A percentile compares a stretch with the other conserved stretches of the same genome.
These are phyloP conservation scores for Diacarnus erythraeanus DNA, from an alignment of 37 sponge, comb jelly and placozoan species.

Conservation along the genomic window DNA sequence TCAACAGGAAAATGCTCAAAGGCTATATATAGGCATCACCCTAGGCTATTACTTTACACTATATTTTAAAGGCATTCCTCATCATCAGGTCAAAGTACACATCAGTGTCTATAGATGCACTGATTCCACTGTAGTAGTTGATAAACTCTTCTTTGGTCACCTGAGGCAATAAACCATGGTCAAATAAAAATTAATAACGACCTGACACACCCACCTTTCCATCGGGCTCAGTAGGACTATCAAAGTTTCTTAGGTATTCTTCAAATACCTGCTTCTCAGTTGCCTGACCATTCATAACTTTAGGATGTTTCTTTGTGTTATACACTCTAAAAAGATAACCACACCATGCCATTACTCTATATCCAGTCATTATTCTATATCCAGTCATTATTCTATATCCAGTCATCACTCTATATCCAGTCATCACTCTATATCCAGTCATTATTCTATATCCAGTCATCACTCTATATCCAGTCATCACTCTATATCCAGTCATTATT, in stretches of 20 bases:
- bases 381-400: too few species aligned
- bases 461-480: too few species aligned
- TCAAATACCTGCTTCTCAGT: slow-evolving; percentile 89
- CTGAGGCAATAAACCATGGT: slow-evolving; percentile 32
- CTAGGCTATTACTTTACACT: too few species aligned
- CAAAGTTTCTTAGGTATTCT: slow-evolving; percentile 84
- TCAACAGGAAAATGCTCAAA: too few species aligned
- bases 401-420: too few species aligned
- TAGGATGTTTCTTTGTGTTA: slow-evolving; percentile 84
- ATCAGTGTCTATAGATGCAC: slow-evolving; percentile 93
- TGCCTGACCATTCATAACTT: slow-evolving; percentile 92
- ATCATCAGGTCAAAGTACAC: slow-evolving; percentile 99
- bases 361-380: too few species aligned
- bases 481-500: too few species aligned
- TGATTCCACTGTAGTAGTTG: slow-evolving; percentile 94
- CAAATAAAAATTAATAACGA: background rate
- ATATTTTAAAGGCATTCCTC: slow-evolving; percentile 93
- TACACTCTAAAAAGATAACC: slow-evolving; percentile 81
- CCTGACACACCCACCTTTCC: slow-evolving; percentile 64
- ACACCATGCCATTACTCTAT: too few species aligned
- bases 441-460: too few species aligned
- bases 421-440: too few species aligned
- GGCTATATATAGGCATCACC: too few species aligned
- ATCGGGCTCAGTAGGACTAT: slow-evolving; percentile 89
- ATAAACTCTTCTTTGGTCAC: slow-evolving; percentile 92